Evolutionary conservation across 2,113 vertebrate species (phyloP), one percentile per base, ranked within the genome.

Genomic region (Eretmochelys imbricata): DNA sequence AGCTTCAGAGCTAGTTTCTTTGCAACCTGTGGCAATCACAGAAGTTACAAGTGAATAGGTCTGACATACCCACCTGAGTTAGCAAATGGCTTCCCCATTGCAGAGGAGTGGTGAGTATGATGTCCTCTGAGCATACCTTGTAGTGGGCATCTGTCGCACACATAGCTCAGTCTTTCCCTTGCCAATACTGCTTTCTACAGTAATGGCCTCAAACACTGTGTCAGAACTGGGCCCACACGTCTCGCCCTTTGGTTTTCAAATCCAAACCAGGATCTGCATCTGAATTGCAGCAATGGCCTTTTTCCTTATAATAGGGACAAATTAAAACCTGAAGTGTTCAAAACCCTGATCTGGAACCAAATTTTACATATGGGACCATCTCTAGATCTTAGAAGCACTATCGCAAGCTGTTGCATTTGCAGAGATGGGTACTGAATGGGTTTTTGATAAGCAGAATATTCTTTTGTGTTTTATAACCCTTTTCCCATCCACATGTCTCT

Each of bases 1-100:
- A 99, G 95, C 98, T 99, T 99, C 94, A 99, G 97, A 35, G 99
- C 99, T 82, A 99, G 94, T 92, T 99, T 99, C 98, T 99, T 99
- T 86, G 99, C 99, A 96, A 99, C 99, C 99, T 99, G 92, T 89
- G 86, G 82, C 14, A 89, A 65, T 72, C 46, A 88, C 83, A 97
- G 24, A 93, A 7, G 48, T 72, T 92, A 96, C 82, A 92, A 51
- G 8, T 91, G 55, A 92, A 46, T 38, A 49, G 87, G 31, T 24
- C 38, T 62, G 46, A 79, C 0, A 5, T 48, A 62, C 42, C 54
- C 35, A 24, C 3, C 50, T 16, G 46, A 42, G 19, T 25, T 5
- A 86, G 31, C 57, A 46, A 35, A 75, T 51, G 29, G 49, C 38
- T 62, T 89, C 35, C 49, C 3, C 2, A 25, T 78, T 42, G 31